A percentile compares a stretch with the other conserved stretches of the same genome.
These are phyloP conservation scores for Drosophila borborema DNA, from an alignment of 2,888 invertebrate genomes.

Conservation along the genomic window DNA sequence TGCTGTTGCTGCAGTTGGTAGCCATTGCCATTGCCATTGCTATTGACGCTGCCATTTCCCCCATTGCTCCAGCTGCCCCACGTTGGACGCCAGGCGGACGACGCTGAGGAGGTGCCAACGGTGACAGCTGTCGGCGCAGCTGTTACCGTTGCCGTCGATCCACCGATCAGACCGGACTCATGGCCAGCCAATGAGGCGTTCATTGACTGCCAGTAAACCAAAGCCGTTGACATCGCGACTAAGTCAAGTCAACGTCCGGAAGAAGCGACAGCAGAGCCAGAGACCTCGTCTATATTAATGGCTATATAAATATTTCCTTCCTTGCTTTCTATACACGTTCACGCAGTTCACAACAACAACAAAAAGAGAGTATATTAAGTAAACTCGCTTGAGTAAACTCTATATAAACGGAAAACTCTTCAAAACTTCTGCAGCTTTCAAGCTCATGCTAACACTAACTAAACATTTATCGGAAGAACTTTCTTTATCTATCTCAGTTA, in stretches of 20 bases:
- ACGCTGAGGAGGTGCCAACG: not conserved
- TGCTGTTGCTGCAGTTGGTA: slow-evolving; percentile 40
- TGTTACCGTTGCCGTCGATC: slow-evolving; percentile 11
- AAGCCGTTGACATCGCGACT: slow-evolving; percentile 63
- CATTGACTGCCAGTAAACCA: slow-evolving; percentile 74
- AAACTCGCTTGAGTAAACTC: too few species aligned
- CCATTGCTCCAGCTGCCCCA: slow-evolving; percentile 23
- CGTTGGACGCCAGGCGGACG: slow-evolving; percentile 19
- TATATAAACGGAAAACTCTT: too few species aligned
- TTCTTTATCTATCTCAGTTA: too few species aligned
- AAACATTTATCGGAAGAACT: too few species aligned
- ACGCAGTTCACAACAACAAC: not conserved
- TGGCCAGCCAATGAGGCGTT: slow-evolving; percentile 41
- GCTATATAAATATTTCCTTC: slow-evolving; percentile 26
- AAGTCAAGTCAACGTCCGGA: slow-evolving; percentile 5
- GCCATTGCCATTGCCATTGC: slow-evolving; percentile 14
- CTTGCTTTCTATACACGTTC: not conserved
- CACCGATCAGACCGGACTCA: slow-evolving; percentile 18
- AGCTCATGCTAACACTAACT: too few species aligned
- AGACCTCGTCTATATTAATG: slow-evolving; percentile 20
- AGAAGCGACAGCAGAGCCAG: slow-evolving; percentile 6
- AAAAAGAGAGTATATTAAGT: not conserved
- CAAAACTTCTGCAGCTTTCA: too few species aligned
- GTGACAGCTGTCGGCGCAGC: slow-evolving; percentile 9
- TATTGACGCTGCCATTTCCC: not conserved